Percentiles rank a stretch among this genome's conserved stretches.
Conservation (phyloP, 2,113 vertebrate species). For the Australoheros scitulus region DNA sequence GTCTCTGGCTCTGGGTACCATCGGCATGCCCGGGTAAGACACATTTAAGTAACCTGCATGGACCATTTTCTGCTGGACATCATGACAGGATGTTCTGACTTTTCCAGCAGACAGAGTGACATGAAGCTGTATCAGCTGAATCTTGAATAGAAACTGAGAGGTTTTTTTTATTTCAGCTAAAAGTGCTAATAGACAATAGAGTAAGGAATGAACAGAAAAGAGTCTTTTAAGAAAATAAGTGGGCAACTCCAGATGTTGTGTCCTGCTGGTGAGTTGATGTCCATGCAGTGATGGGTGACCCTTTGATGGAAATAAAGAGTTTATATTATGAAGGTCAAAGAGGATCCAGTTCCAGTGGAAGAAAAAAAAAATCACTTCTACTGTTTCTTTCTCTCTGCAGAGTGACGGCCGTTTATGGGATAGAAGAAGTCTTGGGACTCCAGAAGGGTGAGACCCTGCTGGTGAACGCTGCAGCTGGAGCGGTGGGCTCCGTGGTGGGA, state of each 20-base stretch:
- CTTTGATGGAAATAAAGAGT: neutral
- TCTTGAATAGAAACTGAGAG: neutral
- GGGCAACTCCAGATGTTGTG: conserved; percentile 15
- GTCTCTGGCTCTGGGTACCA: conserved; percentile 85
- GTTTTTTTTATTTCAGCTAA: too few relatives aligned
- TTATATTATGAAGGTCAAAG: too few relatives aligned
- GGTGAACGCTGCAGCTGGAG: conserved; percentile 88
- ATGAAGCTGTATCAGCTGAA: too few relatives aligned
- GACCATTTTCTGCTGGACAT: rapidly evolving
- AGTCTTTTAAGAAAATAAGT: conserved; percentile 12
- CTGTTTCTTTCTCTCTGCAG: conserved; percentile 64
- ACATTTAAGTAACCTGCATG: too few relatives aligned
- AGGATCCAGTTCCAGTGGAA: neutral
- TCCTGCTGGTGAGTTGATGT: neutral
- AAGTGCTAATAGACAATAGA: too few relatives aligned
- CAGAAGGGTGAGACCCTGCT: conserved; percentile 86
- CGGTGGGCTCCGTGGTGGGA: conserved; percentile 87
- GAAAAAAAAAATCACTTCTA: too few relatives aligned
- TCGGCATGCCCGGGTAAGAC: conserved; percentile 89
- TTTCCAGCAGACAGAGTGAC: rapidly evolving
- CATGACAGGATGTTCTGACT: rapidly evolving
- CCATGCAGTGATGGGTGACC: too few relatives aligned
- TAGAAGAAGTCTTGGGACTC: conserved; percentile 82
- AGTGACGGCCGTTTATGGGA: conserved; percentile 86
- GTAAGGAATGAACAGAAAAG: too few relatives aligned